Evolutionary conservation across 2,113 vertebrate genomes (phyloP), one percentile per base, ranked within the genome.

Genomic region (Ptychochromis oligacanthus): DNA sequence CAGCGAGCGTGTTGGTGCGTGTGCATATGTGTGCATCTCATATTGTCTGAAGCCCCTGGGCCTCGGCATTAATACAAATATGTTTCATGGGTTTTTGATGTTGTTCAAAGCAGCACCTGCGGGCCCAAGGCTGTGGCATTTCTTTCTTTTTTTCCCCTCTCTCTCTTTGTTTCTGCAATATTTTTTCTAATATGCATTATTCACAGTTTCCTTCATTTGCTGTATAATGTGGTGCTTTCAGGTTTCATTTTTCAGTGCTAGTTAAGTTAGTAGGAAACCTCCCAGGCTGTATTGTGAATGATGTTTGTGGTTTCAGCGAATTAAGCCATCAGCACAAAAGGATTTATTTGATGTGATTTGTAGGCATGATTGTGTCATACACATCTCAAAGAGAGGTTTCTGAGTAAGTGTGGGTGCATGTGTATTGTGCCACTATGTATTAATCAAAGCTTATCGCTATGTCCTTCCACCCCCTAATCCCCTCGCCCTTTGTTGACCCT

Each of bases 21-120:
- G 20, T 58, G 70, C 28, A 15, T 52, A 28, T 59, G 31, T 77
- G 40, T 34, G 59, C 5, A 40, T 89, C 46, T 86, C 79, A 24
- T 85, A 59, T 83, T 59, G 76, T 49, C 70, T 59, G 65, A 75
- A 36, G 65, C 81, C 59, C 54, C 46, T n/a, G 70, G 85, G 83
- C 56, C 24, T 58, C 26, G 26, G 82, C 79, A 89, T 89, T 90
- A 91, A 91, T 87, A 88, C 77, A 59, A 94, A 92, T 81, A 79
- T 85, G 80, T 85, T 91, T 85, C 49, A 82, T 89, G 43, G 34
- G 13, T 87, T 90, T 85, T 88, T 92, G 80, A 88, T 89, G 88
- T 86, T 88, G 86, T 92, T 91, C 85, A 92, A 90, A 93, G 89
- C 84, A 82, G 58, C 85, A 85, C 88, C 90, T 88, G 85, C 6